These are phyloP conservation scores for Takifugu rubripes DNA, from an alignment of 2,797 vertebrate genomes.

Conservation along the genomic window DNA sequence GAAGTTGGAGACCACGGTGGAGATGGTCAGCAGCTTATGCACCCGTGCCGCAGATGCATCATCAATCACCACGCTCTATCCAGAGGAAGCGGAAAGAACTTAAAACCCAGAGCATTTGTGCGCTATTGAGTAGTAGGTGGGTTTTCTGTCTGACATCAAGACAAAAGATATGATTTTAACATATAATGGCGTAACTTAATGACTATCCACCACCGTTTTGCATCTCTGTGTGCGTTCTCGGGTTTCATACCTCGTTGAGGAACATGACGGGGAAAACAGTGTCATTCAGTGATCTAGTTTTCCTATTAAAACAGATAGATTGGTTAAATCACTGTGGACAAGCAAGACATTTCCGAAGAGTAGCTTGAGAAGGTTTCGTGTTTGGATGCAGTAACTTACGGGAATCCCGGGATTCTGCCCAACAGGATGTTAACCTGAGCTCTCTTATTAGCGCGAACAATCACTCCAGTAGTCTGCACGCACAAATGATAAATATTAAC, in stretches of 20 bases:
- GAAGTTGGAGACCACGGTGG: slow-evolving; percentile 65
- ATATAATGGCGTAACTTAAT: neutral
- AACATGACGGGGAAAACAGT: slow-evolving; percentile 78
- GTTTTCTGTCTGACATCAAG: neutral
- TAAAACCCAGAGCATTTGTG: neutral
- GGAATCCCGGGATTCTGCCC: slow-evolving; percentile 48
- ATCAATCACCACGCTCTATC: slow-evolving; percentile 76
- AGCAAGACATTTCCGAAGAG: neutral
- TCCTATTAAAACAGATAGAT: slow-evolving; percentile 39
- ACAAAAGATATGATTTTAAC: neutral
- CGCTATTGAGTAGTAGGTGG: neutral
- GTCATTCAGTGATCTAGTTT: slow-evolving; percentile 51
- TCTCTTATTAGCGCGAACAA: slow-evolving; percentile 77
- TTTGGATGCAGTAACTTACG: slow-evolving; percentile 58
- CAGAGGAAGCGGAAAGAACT: neutral
- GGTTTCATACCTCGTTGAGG: slow-evolving; percentile 73
- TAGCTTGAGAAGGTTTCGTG: neutral
- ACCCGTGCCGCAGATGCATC: slow-evolving; percentile 68
- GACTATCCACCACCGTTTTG: neutral
- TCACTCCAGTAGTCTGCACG: slow-evolving; percentile 75
- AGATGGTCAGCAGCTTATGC: slow-evolving; percentile 69
- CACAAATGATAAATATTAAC: too few species aligned
- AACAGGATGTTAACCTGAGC: slow-evolving; percentile 77
- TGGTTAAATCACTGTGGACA: neutral
- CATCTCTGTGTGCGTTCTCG: neutral